Conservation (phyloP, 2,888 invertebrate genomes). For the Nemapogon koenigi region DNA sequence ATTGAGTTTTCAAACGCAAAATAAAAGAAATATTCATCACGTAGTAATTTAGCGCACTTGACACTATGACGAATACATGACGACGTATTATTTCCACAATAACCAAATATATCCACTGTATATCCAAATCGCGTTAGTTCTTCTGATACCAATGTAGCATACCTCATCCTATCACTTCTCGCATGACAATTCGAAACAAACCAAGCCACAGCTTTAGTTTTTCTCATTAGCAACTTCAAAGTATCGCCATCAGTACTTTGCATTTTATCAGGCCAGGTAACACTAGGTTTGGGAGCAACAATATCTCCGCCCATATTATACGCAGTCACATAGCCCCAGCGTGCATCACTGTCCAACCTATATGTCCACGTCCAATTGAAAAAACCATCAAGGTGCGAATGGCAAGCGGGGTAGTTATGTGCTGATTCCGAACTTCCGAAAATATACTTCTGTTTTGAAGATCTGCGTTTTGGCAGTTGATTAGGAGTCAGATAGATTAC, state of each 20-base stretch:
- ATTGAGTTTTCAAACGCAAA: constrained; percentile 31
- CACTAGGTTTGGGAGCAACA: constrained; percentile 18
- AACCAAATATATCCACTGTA: constrained; percentile 15
- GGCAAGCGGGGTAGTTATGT: constrained; percentile 31
- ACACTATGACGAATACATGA: constrained; percentile 16
- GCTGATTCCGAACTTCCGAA: constrained; percentile 36
- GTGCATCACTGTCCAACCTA: constrained; percentile 41
- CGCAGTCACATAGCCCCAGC: constrained; percentile 40
- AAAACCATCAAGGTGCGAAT: constrained; percentile 28
- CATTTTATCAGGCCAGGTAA: constrained; percentile 13
- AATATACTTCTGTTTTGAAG: constrained; percentile 36
- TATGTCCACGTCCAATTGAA: constrained; percentile 58
- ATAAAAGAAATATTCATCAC: constrained; percentile 41
- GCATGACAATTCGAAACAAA: constrained; percentile 27
- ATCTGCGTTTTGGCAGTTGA: constrained; percentile 26
- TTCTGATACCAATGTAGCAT: not conserved
- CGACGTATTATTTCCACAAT: constrained; percentile 30
- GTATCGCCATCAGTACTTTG: constrained; percentile 17
- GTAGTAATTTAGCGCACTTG: constrained; percentile 26
- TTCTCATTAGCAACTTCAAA: constrained; percentile 23
- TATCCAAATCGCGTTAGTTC: constrained; percentile 3
- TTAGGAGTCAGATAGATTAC: not conserved
- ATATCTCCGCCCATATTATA: constrained; percentile 24
- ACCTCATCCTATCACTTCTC: not conserved
- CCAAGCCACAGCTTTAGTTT: constrained; percentile 35